These are phyloP conservation scores for Papilio dardanus DNA, from an alignment of 1,140 invertebrate species.

Conservation along the genomic window DNA sequence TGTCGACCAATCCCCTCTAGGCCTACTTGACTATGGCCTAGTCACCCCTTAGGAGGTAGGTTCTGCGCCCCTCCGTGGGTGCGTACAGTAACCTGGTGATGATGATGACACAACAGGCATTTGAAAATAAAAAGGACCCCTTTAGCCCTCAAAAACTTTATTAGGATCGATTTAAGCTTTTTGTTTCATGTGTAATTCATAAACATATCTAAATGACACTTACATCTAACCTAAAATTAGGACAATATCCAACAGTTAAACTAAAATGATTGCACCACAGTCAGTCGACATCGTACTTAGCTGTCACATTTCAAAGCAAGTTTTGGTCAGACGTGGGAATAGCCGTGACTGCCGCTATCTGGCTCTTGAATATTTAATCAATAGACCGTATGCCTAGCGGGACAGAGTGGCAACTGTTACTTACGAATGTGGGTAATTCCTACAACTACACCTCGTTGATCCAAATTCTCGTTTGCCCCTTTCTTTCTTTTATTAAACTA, in stretches of 20 bases:
- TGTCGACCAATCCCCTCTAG: too few species aligned
- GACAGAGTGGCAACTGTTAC: neutral
- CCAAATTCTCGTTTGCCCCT: neutral
- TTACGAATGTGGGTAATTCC: neutral
- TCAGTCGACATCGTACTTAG: neutral
- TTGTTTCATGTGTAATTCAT: too few species aligned
- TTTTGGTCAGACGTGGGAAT: constrained; percentile 17
- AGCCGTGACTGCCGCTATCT: neutral
- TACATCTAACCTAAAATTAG: neutral
- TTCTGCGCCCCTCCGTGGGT: too few species aligned
- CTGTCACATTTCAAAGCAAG: constrained; percentile 15
- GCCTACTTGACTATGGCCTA: too few species aligned
- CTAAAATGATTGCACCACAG: neutral
- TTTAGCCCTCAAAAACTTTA: too few species aligned
- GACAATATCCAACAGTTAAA: neutral
- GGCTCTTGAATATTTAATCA: constrained; percentile 15
- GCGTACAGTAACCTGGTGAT: too few species aligned
- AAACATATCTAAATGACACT: neutral
- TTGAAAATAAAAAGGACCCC: too few species aligned
- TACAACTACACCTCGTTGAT: too few species aligned
- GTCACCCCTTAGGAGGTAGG: too few species aligned
- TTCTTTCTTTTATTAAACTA: too few species aligned
- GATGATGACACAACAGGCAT: too few species aligned
- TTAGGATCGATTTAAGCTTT: too few species aligned
- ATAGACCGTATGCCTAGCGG: neutral